These are phyloP conservation scores for Maconellicoccus hirsutus DNA, from an alignment of 1,140 invertebrate species.

Conservation along the genomic window DNA sequence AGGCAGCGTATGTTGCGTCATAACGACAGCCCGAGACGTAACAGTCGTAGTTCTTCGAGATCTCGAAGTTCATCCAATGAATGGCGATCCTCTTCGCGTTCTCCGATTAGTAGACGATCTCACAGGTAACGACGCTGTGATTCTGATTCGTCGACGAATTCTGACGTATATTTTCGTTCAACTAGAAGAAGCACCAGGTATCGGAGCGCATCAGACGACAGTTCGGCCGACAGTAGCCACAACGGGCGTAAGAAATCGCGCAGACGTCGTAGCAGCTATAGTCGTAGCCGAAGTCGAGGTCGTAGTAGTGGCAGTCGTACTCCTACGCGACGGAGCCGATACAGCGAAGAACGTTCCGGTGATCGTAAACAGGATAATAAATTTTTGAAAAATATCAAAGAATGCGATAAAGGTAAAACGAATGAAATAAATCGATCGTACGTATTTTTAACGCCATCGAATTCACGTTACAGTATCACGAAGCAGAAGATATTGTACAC, in stretches of 20 bases:
- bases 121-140: neutral
- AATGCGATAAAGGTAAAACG: neutral
- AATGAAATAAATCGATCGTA: neutral
- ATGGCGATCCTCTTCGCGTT: neutral
- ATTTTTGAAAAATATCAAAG: neutral
- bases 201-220: neutral
- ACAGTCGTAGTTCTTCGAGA: neutral
- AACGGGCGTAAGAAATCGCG: neutral
- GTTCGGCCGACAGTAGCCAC: neutral
- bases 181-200: neutral
- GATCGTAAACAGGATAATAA: neutral
- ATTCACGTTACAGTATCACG: neutral
- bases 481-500: neutral
- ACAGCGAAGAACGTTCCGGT: neutral
- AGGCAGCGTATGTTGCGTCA: slow-evolving; percentile 14
- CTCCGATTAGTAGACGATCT: neutral
- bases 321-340: neutral
- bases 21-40: neutral
- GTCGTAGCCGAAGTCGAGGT: neutral
- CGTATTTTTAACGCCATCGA: neutral
- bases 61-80: neutral
- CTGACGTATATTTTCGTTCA: neutral
- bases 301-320: neutral
- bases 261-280: neutral
- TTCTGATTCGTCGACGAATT: neutral